Conservation (phyloP, 2,888 invertebrate species). For the Euphydryas editha region DNA sequence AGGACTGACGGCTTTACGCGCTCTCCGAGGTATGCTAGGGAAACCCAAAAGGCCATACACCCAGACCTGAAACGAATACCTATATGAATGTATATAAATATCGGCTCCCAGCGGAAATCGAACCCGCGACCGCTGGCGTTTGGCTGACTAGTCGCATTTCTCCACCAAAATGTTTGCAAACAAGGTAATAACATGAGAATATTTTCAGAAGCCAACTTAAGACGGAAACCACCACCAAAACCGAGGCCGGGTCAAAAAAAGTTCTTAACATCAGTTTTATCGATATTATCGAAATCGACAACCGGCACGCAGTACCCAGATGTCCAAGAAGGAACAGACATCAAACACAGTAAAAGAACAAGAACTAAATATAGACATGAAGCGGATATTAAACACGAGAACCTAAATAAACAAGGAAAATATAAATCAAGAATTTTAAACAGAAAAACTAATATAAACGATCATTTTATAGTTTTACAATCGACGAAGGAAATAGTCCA, state of each 20-base stretch:
- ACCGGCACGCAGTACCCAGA: conserved; percentile 60
- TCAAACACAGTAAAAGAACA: conserved; percentile 28
- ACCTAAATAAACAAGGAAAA: conserved; percentile 24
- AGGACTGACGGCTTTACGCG: too few species aligned
- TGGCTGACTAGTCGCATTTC: too few species aligned
- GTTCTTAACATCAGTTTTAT: conserved; percentile 58
- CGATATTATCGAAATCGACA: conserved; percentile 59
- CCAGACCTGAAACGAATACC: too few species aligned
- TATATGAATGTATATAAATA: too few species aligned
- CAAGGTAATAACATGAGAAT: too few species aligned
- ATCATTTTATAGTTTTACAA: conserved; percentile 55
- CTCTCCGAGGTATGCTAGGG: too few species aligned
- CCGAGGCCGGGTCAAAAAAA: conserved; percentile 52
- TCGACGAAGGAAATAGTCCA: conserved; percentile 53
- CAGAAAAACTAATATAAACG: conserved; percentile 26
- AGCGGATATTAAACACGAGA: conserved; percentile 36
- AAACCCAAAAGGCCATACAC: too few species aligned
- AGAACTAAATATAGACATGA: conserved; percentile 15
- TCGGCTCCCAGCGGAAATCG: too few species aligned
- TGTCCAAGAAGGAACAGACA: conserved; percentile 22
- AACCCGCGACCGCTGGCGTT: too few species aligned
- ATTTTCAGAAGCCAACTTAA: conserved; percentile 17
- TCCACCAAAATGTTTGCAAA: too few species aligned
- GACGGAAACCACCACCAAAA: conserved; percentile 46
- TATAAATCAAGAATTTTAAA: conserved; percentile 43